Evolutionary conservation across 1,140 invertebrate genomes (phyloP).

Genomic region (Diabrotica undecimpunctata): DNA sequence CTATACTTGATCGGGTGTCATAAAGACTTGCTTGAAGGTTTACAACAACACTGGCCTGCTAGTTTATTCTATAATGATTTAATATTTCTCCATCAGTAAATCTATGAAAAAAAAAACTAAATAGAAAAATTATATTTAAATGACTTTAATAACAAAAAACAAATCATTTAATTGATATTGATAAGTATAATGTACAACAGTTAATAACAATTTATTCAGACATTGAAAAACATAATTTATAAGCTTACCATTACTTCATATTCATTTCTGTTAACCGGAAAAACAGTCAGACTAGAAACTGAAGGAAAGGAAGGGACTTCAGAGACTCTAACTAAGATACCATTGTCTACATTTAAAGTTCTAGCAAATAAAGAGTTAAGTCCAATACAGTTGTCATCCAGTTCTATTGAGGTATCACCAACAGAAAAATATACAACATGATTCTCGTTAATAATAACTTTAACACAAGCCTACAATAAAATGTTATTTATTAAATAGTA

Average conservation of each 20-base stretch:
- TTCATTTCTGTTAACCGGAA: slow-evolving; percentile 36
- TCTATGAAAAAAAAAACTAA: too few species aligned
- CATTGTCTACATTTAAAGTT: slow-evolving; percentile 35
- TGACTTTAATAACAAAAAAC: too few species aligned
- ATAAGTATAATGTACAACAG: too few species aligned
- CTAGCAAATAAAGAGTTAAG: slow-evolving; percentile 40
- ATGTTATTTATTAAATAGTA: neutral
- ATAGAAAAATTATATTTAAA: too few species aligned
- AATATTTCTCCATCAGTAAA: too few species aligned
- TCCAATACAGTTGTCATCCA: slow-evolving; percentile 39
- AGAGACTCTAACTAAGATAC: slow-evolving; percentile 32
- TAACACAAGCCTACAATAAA: slow-evolving; percentile 34
- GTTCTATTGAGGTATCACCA: slow-evolving; percentile 18
- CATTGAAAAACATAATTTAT: neutral
- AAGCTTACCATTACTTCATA: slow-evolving; percentile 42
- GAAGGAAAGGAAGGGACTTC: slow-evolving; percentile 32
- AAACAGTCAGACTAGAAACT: slow-evolving; percentile 36
- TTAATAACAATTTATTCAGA: too few species aligned
- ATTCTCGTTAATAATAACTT: slow-evolving; percentile 34
- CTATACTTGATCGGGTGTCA: too few species aligned
- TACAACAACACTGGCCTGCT: too few species aligned
- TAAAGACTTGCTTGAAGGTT: too few species aligned
- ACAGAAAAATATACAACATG: slow-evolving; percentile 37
- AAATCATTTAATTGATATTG: too few species aligned
- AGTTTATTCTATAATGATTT: too few species aligned